A percentile compares a stretch with the other conserved stretches of the same genome.
phyloP scores from a whole-genome alignment of 2,797 vertebrate genomes.

The Petrocephalus schoutedeni region DNA sequence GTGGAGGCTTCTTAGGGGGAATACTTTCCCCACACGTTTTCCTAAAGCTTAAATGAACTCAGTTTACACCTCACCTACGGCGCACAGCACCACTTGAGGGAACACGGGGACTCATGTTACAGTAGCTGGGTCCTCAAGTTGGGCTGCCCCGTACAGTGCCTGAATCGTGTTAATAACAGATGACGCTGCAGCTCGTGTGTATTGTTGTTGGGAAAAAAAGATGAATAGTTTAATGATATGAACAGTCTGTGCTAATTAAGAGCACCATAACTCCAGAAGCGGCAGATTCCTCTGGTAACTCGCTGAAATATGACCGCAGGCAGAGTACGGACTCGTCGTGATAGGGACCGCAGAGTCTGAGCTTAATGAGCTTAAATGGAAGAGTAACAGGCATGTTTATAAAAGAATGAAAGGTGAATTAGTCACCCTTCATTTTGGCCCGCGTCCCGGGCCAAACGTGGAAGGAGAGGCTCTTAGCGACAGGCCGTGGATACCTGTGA shows the following conservation, averaged over 20 bases:
- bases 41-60: slow-evolving; percentile 12
- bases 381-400: slow-evolving; percentile 5
- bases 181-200: not conserved
- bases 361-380: not conserved
- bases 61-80: not conserved
- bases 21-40: not conserved
- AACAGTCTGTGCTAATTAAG: slow-evolving; percentile 23
- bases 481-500: not conserved
- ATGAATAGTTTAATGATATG: slow-evolving; percentile 33
- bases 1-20: not conserved
- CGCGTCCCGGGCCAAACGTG: slow-evolving; percentile 36
- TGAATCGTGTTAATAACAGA: not conserved
- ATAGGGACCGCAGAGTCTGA: not conserved
- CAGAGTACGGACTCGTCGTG: not conserved
- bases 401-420: slow-evolving; percentile 35
- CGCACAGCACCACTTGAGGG: not conserved
- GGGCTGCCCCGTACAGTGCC: not conserved
- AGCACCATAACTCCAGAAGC: slow-evolving; percentile 27
- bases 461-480: not conserved
- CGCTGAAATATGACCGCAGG: not conserved
- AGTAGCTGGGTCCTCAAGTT: not conserved
- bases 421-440: slow-evolving; percentile 50
- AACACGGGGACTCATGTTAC: not conserved
- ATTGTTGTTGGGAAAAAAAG: slow-evolving; percentile 11
- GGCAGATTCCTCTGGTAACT: not conserved